Evolutionary conservation across 2,888 invertebrate species (phyloP).

Genomic region (Pseudococcus longispinus): DNA sequence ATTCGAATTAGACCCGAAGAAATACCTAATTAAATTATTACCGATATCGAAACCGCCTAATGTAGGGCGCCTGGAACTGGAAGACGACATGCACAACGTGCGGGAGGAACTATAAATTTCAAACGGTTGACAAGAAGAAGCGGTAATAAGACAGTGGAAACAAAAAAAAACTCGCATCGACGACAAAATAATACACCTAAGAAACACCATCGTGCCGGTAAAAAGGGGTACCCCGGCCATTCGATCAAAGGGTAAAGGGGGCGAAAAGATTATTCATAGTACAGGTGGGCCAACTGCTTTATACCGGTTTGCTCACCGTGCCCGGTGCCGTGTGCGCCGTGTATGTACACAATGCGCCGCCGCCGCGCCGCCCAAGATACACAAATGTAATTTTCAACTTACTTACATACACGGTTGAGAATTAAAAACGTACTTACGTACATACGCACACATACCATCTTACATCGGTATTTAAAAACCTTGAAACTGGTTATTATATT

Average conservation of each 20-base stretch:
- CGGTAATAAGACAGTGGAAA: not conserved
- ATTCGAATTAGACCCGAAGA: not conserved
- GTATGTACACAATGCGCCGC: slow-evolving; percentile 23
- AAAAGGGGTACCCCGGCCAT: not conserved
- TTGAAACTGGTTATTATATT: slow-evolving; percentile 54
- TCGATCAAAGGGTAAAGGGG: not conserved
- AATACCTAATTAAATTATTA: slow-evolving; percentile 32
- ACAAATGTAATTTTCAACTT: slow-evolving; percentile 52
- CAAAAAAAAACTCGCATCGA: not conserved
- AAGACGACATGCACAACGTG: not conserved
- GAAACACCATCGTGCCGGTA: not conserved
- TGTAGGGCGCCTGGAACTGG: not conserved
- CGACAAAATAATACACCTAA: slow-evolving; percentile 33
- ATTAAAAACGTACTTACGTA: not conserved
- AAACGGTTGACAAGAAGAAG: slow-evolving; percentile 40
- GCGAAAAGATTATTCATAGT: slow-evolving; percentile 35
- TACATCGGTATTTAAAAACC: slow-evolving; percentile 29
- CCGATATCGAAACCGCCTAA: not conserved
- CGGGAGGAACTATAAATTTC: slow-evolving; percentile 49
- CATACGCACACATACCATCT: slow-evolving; percentile 7
- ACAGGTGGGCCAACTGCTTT: slow-evolving; percentile 54
- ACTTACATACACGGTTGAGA: not conserved
- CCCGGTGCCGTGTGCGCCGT: not conserved
- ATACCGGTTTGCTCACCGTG: slow-evolving; percentile 45
- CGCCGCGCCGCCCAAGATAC: slow-evolving; percentile 46